Evolutionary conservation across 2,888 invertebrate genomes (phyloP), one percentile per base, ranked within the genome.

Genomic region (Caenorhabditis plicata): DNA sequence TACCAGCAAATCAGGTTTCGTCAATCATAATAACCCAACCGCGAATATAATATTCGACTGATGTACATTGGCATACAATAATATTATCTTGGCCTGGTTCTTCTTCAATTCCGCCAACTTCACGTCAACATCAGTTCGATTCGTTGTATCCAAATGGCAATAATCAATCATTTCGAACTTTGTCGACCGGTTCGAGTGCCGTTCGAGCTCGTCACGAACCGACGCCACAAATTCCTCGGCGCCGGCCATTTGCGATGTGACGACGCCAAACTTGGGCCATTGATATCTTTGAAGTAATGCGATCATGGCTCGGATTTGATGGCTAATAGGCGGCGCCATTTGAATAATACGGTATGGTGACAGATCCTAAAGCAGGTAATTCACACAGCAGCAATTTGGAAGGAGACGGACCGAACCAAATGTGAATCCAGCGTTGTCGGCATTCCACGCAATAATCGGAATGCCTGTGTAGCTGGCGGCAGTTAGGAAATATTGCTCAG

Each of bases 391-490:
- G n/a, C n/a, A n/a, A n/a, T n/a, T n/a, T n/a, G n/a, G n/a, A n/a
- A n/a, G n/a, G n/a, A n/a, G n/a, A n/a, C n/a, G n/a, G n/a, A n/a
- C n/a, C n/a, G n/a, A n/a, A 15, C 71, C 68, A 29, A 77, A 74
- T 4, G 77, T 67, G 38, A 74, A 86, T 32, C 92, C 94, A 33
- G 93, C 91, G 83, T 94, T 94, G 83, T 95, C 94, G 8, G 93
- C 92, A 83, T 94, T 94, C 94, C 94, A 95, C 8, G 92, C 91
- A 74, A 94, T 91, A 46, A 94, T 92, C 74, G 94, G 94, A 81
- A 94, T 92, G 70, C 92, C 93, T 1, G 62, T 70, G 25, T 68
- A 61, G 45, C 63, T 62, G 4, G 71, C 60, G 9, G 61, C 52
- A 0, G 65, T 68, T 15, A 77, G 57, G 40, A 77, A 77, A 45